Conservation (phyloP, 2,888 invertebrate species). For the Ephialtes manifestator region DNA sequence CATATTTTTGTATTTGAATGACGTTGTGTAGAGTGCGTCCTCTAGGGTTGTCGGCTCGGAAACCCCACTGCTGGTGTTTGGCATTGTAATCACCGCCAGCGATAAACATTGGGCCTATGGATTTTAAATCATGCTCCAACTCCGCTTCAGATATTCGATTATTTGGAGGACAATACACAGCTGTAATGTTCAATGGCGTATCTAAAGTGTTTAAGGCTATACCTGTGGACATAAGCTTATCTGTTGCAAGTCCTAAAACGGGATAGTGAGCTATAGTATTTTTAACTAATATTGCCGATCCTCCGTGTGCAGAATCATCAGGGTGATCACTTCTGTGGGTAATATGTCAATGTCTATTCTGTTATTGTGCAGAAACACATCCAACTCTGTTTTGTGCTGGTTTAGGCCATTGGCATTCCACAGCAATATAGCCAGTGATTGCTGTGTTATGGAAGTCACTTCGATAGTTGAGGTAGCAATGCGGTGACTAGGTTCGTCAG, state of each 20-base stretch:
- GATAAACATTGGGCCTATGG: conserved; percentile 61
- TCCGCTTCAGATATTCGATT: conserved; percentile 10
- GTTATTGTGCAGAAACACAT: no score
- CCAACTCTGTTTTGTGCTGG: conserved; percentile 25
- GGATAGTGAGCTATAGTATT: conserved; percentile 63
- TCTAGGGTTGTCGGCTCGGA: conserved; percentile 52
- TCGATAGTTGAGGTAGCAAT: neutral
- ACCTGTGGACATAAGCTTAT: conserved; percentile 61
- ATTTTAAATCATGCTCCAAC: conserved; percentile 54
- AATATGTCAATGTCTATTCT: no score
- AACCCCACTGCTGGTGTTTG: conserved; percentile 71
- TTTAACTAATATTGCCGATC: conserved; percentile 58
- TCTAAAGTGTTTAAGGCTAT: conserved; percentile 47
- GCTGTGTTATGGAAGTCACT: neutral
- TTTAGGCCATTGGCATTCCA: conserved; percentile 29
- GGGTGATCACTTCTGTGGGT: conserved; percentile 53
- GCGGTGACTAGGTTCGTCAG: conserved; percentile 4
- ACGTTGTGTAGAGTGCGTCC: conserved; percentile 35
- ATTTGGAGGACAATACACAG: conserved; percentile 60
- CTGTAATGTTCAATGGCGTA: conserved; percentile 29
- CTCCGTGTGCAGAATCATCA: no score
- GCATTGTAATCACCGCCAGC: conserved; percentile 64
- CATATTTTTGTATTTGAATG: conserved; percentile 2
- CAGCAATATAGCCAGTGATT: neutral
- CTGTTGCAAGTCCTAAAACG: conserved; percentile 21